These are phyloP conservation scores for Apogon hyalosoma DNA, from an alignment of 2,797 vertebrate species.

Conservation along the genomic window DNA sequence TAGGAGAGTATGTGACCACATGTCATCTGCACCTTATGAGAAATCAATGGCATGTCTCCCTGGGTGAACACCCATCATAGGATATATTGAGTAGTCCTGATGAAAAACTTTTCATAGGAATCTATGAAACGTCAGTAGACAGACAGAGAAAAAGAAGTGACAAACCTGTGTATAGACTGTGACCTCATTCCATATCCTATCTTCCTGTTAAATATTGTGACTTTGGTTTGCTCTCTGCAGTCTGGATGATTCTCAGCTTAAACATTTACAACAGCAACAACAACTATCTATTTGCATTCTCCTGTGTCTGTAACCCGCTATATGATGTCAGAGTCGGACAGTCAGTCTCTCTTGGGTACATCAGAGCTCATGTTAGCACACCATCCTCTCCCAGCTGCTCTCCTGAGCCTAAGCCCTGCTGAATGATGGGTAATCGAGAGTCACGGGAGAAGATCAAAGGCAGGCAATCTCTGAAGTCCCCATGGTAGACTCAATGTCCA, in stretches of 20 bases:
- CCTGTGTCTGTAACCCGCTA: constrained; percentile 55
- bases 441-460: constrained; percentile 77
- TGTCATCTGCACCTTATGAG: constrained; percentile 75
- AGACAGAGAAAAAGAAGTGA: constrained; percentile 22
- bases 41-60: constrained; percentile 79
- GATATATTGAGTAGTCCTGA: constrained; percentile 67
- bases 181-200: constrained; percentile 22
- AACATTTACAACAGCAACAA: constrained; percentile 46
- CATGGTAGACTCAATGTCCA: constrained; percentile 71
- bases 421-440: constrained; percentile 81
- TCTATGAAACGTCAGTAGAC: constrained; percentile 43
- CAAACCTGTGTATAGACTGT: constrained; percentile 18
- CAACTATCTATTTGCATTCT: constrained; percentile 22
- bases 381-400: constrained; percentile 62
- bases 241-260: constrained; percentile 11
- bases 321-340: constrained; percentile 60
- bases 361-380: constrained; percentile 71
- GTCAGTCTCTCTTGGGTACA: constrained; percentile 63
- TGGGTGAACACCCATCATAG: constrained; percentile 71
- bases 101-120: constrained; percentile 52
- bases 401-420: constrained; percentile 61
- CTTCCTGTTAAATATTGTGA: constrained; percentile 35
- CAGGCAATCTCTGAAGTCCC: constrained; percentile 68
- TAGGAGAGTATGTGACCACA: constrained; percentile 70
- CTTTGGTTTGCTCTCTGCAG: constrained; percentile 11